phyloP scores from a whole-genome alignment of 2,888 invertebrate species.

The Catocala nupta region DNA sequence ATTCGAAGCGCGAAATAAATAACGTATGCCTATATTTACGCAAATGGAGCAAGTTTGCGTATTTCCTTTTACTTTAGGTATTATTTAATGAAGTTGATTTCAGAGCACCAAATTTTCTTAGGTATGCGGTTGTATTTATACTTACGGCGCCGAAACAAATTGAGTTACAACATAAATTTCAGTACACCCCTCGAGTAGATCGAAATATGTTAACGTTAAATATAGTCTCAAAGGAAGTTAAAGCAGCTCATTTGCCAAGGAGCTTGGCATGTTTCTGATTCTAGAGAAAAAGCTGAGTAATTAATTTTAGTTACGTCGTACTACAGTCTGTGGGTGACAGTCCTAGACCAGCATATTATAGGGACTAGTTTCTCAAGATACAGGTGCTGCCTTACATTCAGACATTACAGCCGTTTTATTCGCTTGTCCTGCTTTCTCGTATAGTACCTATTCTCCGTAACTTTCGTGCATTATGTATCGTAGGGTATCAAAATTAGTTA shows the following conservation, averaged over 20 bases:
- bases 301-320: no score
- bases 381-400: no score
- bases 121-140: slow-evolving; percentile 42
- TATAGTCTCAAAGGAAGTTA: slow-evolving; percentile 5
- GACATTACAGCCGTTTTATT: no score
- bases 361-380: no score
- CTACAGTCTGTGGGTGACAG: no score
- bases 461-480: no score
- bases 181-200: slow-evolving; percentile 15
- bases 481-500: no score
- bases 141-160: slow-evolving; percentile 29
- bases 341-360: no score
- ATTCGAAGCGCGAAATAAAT: slow-evolving; percentile 18
- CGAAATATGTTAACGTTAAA: slow-evolving; percentile 26
- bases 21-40: slow-evolving; percentile 38
- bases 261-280: neutral
- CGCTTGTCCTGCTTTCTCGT: no score
- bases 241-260: slow-evolving; percentile 6
- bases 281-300: slow-evolving; percentile 5
- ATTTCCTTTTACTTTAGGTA: slow-evolving; percentile 37
- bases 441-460: no score
- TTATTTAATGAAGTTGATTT: slow-evolving; percentile 35
- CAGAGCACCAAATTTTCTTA: slow-evolving; percentile 36
- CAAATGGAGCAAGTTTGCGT: slow-evolving; percentile 32
- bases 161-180: slow-evolving; percentile 38